Base-by-base conservation (phyloP, 2,888 invertebrate species). In the Drosophila tanythrix region DNA sequence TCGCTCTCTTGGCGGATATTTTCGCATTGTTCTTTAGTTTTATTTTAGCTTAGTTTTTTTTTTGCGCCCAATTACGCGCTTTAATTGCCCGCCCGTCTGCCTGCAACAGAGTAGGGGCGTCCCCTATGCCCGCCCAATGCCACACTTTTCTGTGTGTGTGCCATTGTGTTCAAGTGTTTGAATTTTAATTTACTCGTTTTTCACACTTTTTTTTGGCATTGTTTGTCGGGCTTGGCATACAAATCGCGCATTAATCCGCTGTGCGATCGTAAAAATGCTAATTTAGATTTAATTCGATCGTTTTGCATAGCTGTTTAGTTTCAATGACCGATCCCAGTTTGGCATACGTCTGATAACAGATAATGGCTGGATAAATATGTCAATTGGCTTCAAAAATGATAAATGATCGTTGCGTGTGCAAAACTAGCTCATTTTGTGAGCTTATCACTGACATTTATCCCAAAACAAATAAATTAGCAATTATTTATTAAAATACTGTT, bases 181-280 rank as follows among this genome's bases (percentile, higher is more conserved):
- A 50, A 46, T 59, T 48, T 66, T 27, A 58, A 68, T 50, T 48
- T n/a, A 7, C 18, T 27, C 10, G 35, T 61, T 35, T 33, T 33
- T 53, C 18, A 60, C 56, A 63, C 40, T 61, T 61, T 69, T 69
- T 61, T 61, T 69, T 67, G 52, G 64, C 33, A 74, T 81, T 82
- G 80, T 79, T 67, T 63, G 46, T 48, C 78, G 56, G 46, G 66
- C 48, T 65, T 65, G 62, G 70, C 83, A 86, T 86, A 78, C 80
- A 62, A 88, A 88, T 83, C 57, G 74, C 33, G 40, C 74, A 82
- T 86, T 82, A 83, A 83, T 82, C 59, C 57, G 51, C 11, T 70
- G 82, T 65, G 71, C 82, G 58, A 58, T 74, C 82, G 81, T 87
- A 70, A 75, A 87, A 77, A 88, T 87, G 87, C 72, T 81, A 88